phyloP scores from a whole-genome alignment of 2,113 vertebrate species.

The Passer montanus region DNA sequence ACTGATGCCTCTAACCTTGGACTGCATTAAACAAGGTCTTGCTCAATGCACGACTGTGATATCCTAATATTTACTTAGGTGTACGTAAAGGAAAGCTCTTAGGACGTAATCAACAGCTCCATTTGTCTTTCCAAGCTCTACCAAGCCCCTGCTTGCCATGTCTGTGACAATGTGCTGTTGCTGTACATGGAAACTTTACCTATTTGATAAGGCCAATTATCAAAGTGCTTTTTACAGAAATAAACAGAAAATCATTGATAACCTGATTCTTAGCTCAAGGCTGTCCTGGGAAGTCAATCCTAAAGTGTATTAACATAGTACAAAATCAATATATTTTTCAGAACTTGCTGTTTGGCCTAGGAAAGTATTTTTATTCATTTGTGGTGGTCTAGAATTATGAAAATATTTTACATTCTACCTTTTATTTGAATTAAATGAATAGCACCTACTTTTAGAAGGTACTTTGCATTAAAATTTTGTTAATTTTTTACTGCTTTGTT shows the following conservation, averaged over 20 bases:
- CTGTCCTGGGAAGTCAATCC: neutral
- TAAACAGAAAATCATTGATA: conserved; percentile 54
- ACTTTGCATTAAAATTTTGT: neutral
- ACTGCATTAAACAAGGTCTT: conserved; percentile 24
- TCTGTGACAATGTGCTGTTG: neutral
- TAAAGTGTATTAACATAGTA: neutral
- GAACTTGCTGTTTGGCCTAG: neutral
- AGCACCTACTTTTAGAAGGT: neutral
- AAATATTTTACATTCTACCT: neutral
- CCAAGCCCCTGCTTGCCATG: neutral
- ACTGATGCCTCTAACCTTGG: neutral
- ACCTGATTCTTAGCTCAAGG: conserved; percentile 28
- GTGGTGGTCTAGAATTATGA: neutral
- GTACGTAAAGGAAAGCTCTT: conserved; percentile 38
- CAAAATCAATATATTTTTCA: neutral
- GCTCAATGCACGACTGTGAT: conserved; percentile 17
- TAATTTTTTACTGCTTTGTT: neutral
- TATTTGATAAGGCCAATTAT: conserved; percentile 54
- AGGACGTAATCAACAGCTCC: neutral
- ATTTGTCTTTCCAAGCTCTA: conserved; percentile 54
- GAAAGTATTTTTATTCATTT: neutral
- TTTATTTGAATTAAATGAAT: neutral
- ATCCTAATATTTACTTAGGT: conserved; percentile 47
- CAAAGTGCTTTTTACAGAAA: conserved; percentile 41
- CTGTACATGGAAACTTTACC: conserved; percentile 38